phyloP scores from a whole-genome alignment of 2,113 vertebrate genomes.

The Sinosuthora webbiana region DNA sequence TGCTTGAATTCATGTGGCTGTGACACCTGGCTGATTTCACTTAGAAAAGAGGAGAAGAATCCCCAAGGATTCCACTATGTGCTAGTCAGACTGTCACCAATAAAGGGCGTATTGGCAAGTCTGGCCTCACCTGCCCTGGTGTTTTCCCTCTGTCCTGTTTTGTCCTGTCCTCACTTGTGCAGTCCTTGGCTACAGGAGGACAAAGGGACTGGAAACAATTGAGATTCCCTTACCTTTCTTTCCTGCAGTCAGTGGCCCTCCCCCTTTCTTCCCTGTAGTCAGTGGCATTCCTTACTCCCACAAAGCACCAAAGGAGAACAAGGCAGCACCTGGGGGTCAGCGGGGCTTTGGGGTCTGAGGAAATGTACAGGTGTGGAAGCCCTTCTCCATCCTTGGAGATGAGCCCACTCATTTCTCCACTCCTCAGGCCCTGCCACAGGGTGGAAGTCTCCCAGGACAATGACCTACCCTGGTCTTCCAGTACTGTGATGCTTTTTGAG shows the following conservation, averaged over 20 bases:
- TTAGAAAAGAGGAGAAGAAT: neutral
- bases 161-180: too few relatives aligned
- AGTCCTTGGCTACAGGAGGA: neutral
- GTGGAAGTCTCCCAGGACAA: neutral
- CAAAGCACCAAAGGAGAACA: neutral
- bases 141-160: neutral
- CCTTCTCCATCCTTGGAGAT: neutral
- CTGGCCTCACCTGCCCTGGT: neutral
- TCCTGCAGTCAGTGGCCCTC: neutral
- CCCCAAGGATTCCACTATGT: neutral
- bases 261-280: neutral
- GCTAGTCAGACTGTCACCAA: neutral
- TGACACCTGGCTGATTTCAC: neutral
- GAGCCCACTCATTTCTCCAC: neutral
- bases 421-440: fast-evolving
- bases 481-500: neutral
- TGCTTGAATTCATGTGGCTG: neutral
- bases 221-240: neutral
- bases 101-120: neutral
- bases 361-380: neutral
- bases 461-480: neutral
- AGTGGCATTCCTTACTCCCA: neutral
- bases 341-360: neutral
- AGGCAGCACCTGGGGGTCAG: fast-evolving
- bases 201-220: neutral